Conservation (phyloP, 2,888 invertebrate genomes). For the Drosophila atripex region DNA sequence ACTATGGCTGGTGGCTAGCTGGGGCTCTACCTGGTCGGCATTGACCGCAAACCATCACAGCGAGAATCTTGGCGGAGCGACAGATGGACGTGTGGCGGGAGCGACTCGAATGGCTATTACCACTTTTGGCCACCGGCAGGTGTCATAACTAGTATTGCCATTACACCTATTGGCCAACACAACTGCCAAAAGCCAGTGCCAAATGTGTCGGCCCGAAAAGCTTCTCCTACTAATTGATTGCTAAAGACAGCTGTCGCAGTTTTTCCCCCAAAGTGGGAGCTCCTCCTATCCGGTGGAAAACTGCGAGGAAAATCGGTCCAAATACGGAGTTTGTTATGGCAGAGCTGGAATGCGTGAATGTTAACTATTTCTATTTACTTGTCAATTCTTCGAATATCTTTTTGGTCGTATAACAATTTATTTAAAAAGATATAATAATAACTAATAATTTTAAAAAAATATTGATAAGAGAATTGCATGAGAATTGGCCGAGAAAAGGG, state of each 20-base stretch:
- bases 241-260: slow-evolving; percentile 3
- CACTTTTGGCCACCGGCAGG: slow-evolving; percentile 48
- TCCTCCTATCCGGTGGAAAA: not conserved
- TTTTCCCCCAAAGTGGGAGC: not conserved
- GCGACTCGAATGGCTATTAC: slow-evolving; percentile 14
- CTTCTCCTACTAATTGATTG: slow-evolving; percentile 34
- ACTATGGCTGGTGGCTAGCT: not conserved
- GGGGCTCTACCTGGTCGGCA: slow-evolving; percentile 60
- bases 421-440: not conserved
- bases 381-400: slow-evolving; percentile 1
- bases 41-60: slow-evolving; percentile 72
- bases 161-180: slow-evolving; percentile 50
- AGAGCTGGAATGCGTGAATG: slow-evolving; percentile 21
- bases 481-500: too few relatives aligned
- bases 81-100: not conserved
- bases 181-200: slow-evolving; percentile 31
- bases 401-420: not conserved
- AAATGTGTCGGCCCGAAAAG: slow-evolving; percentile 26
- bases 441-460: too few relatives aligned
- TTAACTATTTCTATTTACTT: slow-evolving; percentile 1
- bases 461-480: too few relatives aligned
- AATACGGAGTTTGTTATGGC: not conserved
- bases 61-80: slow-evolving; percentile 26
- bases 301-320: slow-evolving; percentile 3
- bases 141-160: slow-evolving; percentile 69